These are phyloP conservation scores for Seriola dumerili DNA, from an alignment of 2,113 vertebrate genomes.

Conservation along the genomic window DNA sequence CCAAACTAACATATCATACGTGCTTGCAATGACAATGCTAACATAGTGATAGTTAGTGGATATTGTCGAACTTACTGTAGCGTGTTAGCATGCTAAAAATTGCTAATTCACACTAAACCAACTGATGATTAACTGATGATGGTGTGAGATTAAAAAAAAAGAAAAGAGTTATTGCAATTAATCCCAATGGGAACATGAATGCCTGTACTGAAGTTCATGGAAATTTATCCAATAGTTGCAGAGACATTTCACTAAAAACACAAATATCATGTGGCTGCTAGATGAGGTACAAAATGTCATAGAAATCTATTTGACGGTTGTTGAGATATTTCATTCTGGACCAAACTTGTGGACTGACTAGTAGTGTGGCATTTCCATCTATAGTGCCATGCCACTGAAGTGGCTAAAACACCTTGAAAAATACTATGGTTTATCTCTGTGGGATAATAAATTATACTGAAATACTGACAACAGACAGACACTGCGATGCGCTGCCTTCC, in stretches of 20 bases:
- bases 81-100: too few species aligned
- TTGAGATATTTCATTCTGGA: not conserved
- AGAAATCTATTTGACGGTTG: not conserved
- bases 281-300: not conserved
- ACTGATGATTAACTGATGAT: too few species aligned
- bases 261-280: not conserved
- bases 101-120: too few species aligned
- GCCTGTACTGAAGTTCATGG: not conserved
- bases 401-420: conserved; percentile 29
- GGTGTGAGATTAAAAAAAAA: too few species aligned
- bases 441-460: conserved; percentile 49
- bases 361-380: not conserved
- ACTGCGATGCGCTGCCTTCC: conserved; percentile 54
- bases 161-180: too few species aligned
- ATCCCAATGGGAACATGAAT: too few species aligned
- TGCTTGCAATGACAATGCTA: too few species aligned
- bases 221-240: not conserved
- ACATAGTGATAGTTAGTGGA: too few species aligned
- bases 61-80: too few species aligned
- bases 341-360: not conserved
- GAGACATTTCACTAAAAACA: not conserved
- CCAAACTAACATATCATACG: too few species aligned
- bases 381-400: not conserved
- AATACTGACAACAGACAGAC: conserved; percentile 58
- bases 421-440: conserved; percentile 23